A percentile compares a stretch with the other conserved stretches of the same genome.
Conservation (phyloP, 2,797 vertebrate genomes). For the Benthosema pterotum region DNA sequence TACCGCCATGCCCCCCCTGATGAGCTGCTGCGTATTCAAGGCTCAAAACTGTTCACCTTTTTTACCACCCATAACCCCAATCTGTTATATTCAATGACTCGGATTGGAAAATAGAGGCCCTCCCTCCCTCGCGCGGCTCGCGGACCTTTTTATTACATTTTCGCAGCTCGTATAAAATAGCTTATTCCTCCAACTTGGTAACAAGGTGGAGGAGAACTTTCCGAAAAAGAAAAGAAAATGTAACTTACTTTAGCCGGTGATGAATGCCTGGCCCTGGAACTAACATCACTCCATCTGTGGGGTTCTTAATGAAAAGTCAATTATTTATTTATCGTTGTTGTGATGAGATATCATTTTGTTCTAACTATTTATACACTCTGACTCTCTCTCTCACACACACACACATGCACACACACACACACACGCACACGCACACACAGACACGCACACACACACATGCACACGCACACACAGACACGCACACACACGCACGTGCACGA, state of each 20-base stretch:
- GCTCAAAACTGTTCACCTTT: constrained; percentile 39
- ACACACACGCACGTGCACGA: constrained; percentile 2
- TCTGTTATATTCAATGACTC: constrained; percentile 26
- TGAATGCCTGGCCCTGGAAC: not conserved
- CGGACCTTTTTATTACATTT: constrained; percentile 40
- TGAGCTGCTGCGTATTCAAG: constrained; percentile 52
- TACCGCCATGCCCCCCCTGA: constrained; percentile 13
- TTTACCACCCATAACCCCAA: constrained; percentile 18
- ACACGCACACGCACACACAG: constrained; percentile 21
- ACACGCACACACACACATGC: constrained; percentile 12
- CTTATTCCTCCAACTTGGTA: not conserved
- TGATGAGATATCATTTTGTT: not conserved
- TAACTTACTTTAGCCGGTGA: no score
- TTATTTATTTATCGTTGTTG: constrained; percentile 28
- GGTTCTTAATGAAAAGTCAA: constrained; percentile 30
- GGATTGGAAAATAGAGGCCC: constrained; percentile 30
- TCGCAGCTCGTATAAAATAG: constrained; percentile 19
- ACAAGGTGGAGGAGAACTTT: not conserved
- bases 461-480: not conserved
- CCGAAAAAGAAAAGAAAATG: no score
- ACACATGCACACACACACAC: constrained; percentile 13
- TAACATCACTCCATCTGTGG: constrained; percentile 5
- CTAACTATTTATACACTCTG: no score
- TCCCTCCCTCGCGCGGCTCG: no score
- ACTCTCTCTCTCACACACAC: no score